Conservation (phyloP, 2,888 invertebrate species). For the Ypsolopha sequella region DNA sequence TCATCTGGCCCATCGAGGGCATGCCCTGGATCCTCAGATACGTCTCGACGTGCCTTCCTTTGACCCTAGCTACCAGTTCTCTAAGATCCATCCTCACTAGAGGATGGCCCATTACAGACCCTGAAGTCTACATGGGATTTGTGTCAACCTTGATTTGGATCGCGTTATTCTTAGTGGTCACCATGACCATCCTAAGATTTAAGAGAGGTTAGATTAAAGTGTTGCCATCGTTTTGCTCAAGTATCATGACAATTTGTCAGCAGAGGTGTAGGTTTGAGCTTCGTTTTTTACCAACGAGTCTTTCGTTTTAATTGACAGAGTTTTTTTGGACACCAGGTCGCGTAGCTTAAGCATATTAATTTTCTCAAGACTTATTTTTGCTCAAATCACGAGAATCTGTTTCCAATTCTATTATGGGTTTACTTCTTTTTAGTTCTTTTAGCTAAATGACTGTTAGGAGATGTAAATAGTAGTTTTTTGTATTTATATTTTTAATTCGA, state of each 20-base stretch:
- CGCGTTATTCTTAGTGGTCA: constrained; percentile 82
- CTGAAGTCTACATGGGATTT: constrained; percentile 90
- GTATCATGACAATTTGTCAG: constrained; percentile 3
- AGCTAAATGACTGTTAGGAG: constrained; percentile 55
- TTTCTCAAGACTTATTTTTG: neutral
- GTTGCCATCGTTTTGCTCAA: constrained; percentile 5
- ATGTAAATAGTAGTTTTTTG: constrained; percentile 61
- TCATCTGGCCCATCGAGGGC: constrained; percentile 97
- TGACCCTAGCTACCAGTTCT: constrained; percentile 94
- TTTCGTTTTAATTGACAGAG: neutral
- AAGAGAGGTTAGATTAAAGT: constrained; percentile 75
- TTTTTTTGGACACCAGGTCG: too few species aligned
- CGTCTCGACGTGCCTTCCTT: constrained; percentile 85
- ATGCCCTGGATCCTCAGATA: constrained; percentile 90
- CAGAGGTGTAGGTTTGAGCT: neutral
- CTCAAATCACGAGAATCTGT: constrained; percentile 3
- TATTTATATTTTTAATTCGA: constrained; percentile 43
- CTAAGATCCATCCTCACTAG: constrained; percentile 88
- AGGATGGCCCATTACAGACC: constrained; percentile 86
- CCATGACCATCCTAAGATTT: constrained; percentile 82
- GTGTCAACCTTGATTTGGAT: constrained; percentile 90
- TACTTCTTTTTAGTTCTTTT: constrained; percentile 11
- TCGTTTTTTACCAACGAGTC: constrained; percentile 1
- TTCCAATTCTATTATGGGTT: constrained; percentile 7
- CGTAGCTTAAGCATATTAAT: too few species aligned